Percentiles rank a stretch among this genome's conserved stretches.
Evolutionary conservation across 2,797 vertebrate species (phyloP).

Genomic region (Scyliorhinus canicula): DNA sequence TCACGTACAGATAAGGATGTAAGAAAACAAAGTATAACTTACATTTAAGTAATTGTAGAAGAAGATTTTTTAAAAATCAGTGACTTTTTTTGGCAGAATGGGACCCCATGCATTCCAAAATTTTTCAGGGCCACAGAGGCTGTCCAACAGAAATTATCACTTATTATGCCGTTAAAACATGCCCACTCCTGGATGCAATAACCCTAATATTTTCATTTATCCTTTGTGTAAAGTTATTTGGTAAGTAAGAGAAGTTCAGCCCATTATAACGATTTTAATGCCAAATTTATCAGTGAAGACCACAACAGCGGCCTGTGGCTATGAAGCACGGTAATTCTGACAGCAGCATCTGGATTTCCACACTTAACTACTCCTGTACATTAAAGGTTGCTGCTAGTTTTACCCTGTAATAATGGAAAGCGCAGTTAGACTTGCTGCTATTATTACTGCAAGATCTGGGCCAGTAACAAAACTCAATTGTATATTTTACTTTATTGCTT

Average conservation of each 20-base stretch:
- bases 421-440: not conserved
- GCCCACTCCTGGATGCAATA: not conserved
- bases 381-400: not conserved
- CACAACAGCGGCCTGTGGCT: no score
- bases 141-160: not conserved
- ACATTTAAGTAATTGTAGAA: not conserved
- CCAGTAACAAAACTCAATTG: not conserved
- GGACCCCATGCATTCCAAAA: not conserved
- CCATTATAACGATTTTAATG: no score
- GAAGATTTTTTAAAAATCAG: not conserved
- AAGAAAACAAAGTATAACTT: not conserved
- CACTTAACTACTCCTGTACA: not conserved
- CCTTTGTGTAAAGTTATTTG: not conserved
- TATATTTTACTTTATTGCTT: not conserved
- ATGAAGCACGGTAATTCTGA: no score
- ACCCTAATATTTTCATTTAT: not conserved
- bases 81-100: not conserved
- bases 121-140: not conserved
- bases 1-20: not conserved
- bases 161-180: not conserved
- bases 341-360: not conserved
- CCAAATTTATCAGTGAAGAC: no score
- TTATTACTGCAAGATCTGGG: not conserved
- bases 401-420: not conserved
- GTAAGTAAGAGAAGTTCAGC: not conserved